phyloP scores from a whole-genome alignment of 2,888 invertebrate genomes.

The Cerastoderma edule region DNA sequence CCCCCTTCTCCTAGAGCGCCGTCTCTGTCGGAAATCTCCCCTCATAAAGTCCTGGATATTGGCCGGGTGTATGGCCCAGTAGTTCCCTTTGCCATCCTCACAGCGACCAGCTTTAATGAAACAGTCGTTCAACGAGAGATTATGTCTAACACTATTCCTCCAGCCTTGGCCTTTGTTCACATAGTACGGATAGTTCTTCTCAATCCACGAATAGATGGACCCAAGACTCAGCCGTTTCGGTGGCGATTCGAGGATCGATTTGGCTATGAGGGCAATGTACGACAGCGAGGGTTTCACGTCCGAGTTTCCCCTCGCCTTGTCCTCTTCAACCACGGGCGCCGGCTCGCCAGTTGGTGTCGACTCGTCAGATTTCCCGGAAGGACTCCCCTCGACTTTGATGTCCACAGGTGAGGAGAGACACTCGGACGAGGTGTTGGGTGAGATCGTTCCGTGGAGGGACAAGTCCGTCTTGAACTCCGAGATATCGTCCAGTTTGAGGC shows the following conservation, averaged over 20 bases:
- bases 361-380: slow-evolving; percentile 40
- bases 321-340: slow-evolving; percentile 59
- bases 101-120: slow-evolving; percentile 80
- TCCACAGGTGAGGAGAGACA: slow-evolving; percentile 46
- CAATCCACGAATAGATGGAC: slow-evolving; percentile 82
- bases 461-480: slow-evolving; percentile 61
- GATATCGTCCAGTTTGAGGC: slow-evolving; percentile 48
- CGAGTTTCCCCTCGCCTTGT: slow-evolving; percentile 67
- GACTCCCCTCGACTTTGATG: slow-evolving; percentile 51
- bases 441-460: slow-evolving; percentile 54
- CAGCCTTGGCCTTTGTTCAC: slow-evolving; percentile 80
- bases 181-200: slow-evolving; percentile 81
- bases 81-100: slow-evolving; percentile 81
- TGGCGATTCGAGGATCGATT: slow-evolving; percentile 80
- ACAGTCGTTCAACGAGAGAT: slow-evolving; percentile 82
- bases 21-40: slow-evolving; percentile 80
- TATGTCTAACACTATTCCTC: slow-evolving; percentile 83
- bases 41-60: slow-evolving; percentile 81
- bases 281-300: slow-evolving; percentile 80
- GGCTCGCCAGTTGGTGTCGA: slow-evolving; percentile 47
- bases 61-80: slow-evolving; percentile 82
- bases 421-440: slow-evolving; percentile 56
- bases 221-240: slow-evolving; percentile 80
- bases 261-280: slow-evolving; percentile 82
- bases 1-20: slow-evolving; percentile 75